A percentile compares a stretch with the other conserved stretches of the same genome.
phyloP scores from a whole-genome alignment of 2,113 vertebrate species.

The Paralichthys olivaceus region DNA sequence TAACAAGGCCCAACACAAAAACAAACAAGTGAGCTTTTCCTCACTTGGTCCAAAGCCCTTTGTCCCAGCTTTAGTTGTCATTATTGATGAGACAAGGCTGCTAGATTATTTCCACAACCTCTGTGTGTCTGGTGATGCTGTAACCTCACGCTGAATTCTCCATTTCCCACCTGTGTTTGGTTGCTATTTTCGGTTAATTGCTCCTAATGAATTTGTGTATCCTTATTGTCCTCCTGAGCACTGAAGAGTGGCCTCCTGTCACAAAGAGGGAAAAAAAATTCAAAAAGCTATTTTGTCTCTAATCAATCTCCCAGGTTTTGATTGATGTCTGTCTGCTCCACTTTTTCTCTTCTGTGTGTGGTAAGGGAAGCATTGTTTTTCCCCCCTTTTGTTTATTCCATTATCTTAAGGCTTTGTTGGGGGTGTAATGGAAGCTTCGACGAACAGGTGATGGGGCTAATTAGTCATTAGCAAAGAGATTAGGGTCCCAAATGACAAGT shows the following conservation, averaged over 20 bases:
- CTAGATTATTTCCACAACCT: constrained; percentile 40
- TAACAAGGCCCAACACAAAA: constrained; percentile 49
- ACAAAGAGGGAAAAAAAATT: constrained; percentile 6
- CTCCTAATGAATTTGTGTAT: constrained; percentile 79
- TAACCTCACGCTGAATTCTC: constrained; percentile 26
- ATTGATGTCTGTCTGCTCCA: constrained; percentile 71
- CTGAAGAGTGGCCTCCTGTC: constrained; percentile 61
- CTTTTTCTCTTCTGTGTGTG: constrained; percentile 29
- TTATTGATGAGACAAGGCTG: constrained; percentile 40
- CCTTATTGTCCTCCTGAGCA: constrained; percentile 75
- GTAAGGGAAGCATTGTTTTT: constrained; percentile 52
- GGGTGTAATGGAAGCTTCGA: constrained; percentile 80
- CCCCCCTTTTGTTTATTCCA: constrained; percentile 75
- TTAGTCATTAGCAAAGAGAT: constrained; percentile 85
- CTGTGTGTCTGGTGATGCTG: background rate
- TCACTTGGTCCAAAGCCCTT: constrained; percentile 46
- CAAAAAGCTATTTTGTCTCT: constrained; percentile 45
- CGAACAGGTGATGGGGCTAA: constrained; percentile 85
- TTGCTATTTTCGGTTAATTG: constrained; percentile 75
- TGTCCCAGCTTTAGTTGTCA: constrained; percentile 33
- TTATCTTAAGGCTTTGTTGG: constrained; percentile 80
- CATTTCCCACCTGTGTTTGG: constrained; percentile 41
- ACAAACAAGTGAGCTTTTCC: constrained; percentile 54
- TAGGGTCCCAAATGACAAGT: constrained; percentile 84
- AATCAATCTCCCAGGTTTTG: constrained; percentile 66